Percentiles rank a stretch among this genome's conserved stretches.
These are phyloP conservation scores for Acanthochromis polyacanthus DNA, from an alignment of 2,113 vertebrate genomes.

Conservation along the genomic window DNA sequence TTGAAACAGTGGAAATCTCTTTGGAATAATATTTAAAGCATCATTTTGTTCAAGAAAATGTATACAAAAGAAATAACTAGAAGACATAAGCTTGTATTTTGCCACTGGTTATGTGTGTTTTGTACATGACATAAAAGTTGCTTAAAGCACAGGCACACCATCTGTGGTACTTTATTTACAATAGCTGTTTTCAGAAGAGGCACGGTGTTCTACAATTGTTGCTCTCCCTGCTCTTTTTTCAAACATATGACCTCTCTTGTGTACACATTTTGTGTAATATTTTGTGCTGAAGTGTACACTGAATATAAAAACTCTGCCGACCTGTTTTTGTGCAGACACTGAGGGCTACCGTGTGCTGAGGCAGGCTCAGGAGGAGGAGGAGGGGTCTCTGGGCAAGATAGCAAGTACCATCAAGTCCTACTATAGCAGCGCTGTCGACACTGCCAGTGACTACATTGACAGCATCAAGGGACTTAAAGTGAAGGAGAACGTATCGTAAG, in stretches of 20 bases:
- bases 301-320: neutral
- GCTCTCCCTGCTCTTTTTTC: neutral
- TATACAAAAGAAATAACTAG: neutral
- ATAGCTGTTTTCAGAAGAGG: neutral
- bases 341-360: conserved; percentile 80
- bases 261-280: neutral
- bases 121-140: neutral
- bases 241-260: neutral
- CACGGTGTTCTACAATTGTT: neutral
- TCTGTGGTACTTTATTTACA: neutral
- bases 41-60: neutral
- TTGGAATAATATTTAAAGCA: too few relatives aligned
- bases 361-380: conserved; percentile 56
- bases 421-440: conserved; percentile 52
- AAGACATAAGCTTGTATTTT: neutral
- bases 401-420: conserved; percentile 62
- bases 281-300: neutral
- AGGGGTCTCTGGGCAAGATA: conserved; percentile 56
- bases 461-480: conserved; percentile 73
- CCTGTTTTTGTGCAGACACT: conserved; percentile 52
- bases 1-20: too few relatives aligned
- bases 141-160: neutral
- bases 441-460: conserved; percentile 64
- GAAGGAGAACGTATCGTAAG: conserved; percentile 82
- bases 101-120: too few relatives aligned